phyloP scores from a whole-genome alignment of 2,113 vertebrate species.

The Ascaphus truei region DNA sequence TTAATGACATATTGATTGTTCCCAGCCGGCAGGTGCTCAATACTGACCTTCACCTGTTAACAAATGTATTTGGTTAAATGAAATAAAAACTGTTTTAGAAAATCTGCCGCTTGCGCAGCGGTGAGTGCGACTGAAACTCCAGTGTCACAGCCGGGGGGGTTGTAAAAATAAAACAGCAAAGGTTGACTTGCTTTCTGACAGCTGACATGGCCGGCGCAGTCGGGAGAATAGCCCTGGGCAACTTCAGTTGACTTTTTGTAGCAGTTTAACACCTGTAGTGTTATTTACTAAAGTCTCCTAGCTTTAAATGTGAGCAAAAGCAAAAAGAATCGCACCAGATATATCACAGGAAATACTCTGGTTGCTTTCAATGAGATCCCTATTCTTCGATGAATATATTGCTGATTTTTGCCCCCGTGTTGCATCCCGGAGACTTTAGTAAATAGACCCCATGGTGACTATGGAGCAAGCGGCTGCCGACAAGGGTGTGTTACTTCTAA shows the following conservation, averaged over 20 bases:
- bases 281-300: too few species aligned
- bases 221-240: neutral
- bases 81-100: slow-evolving; percentile 1
- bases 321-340: too few species aligned
- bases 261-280: neutral
- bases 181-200: neutral
- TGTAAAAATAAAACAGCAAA: neutral
- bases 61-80: slow-evolving; percentile 30
- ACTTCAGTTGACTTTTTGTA: neutral
- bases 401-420: too few species aligned
- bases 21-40: slow-evolving; percentile 21
- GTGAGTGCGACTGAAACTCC: neutral
- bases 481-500: too few species aligned
- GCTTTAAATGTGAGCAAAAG: too few species aligned
- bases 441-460: too few species aligned
- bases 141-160: neutral
- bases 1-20: slow-evolving; percentile 38
- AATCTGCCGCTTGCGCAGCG: neutral
- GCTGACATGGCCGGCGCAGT: neutral
- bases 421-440: too few species aligned
- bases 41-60: slow-evolving; percentile 34
- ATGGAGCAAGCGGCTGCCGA: too few species aligned
- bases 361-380: too few species aligned
- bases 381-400: too few species aligned
- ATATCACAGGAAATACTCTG: too few species aligned